Conservation (phyloP, 2,888 invertebrate genomes). For the Augiades crinisus region DNA sequence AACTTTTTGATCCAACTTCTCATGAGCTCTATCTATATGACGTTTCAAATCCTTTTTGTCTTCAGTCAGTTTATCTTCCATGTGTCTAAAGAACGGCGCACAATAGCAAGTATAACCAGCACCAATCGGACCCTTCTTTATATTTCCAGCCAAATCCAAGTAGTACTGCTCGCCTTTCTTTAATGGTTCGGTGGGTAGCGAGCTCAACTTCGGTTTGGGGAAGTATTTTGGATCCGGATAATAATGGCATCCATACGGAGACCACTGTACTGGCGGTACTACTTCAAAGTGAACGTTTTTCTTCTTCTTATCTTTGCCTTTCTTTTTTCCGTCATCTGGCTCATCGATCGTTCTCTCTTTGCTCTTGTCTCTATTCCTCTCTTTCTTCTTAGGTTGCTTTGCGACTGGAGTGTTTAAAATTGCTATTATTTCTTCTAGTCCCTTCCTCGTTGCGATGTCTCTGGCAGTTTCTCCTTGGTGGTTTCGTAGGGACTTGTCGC, state of each 20-base stretch:
- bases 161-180: slow-evolving; percentile 96
- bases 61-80: slow-evolving; percentile 91
- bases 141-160: slow-evolving; percentile 96
- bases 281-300: slow-evolving; percentile 79
- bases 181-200: slow-evolving; percentile 92
- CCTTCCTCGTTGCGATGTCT: slow-evolving; percentile 94
- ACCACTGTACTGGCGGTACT: slow-evolving; percentile 84
- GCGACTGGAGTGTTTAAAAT: slow-evolving; percentile 84
- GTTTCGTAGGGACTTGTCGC: slow-evolving; percentile 84
- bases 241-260: slow-evolving; percentile 95
- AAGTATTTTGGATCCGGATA: slow-evolving; percentile 93
- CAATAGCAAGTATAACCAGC: slow-evolving; percentile 96
- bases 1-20: slow-evolving; percentile 90
- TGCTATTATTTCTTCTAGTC: slow-evolving; percentile 90
- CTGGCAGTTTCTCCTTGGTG: slow-evolving; percentile 94
- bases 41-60: slow-evolving; percentile 90
- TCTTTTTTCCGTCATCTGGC: slow-evolving; percentile 67
- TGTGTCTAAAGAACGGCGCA: slow-evolving; percentile 93
- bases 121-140: slow-evolving; percentile 97
- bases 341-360: slow-evolving; percentile 80
- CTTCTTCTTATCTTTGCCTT: slow-evolving; percentile 72
- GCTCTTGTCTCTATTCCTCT: slow-evolving; percentile 66
- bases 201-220: slow-evolving; percentile 92
- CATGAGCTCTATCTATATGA: slow-evolving; percentile 89
- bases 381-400: slow-evolving; percentile 67